Conservation (phyloP, 2,797 vertebrate genomes). For the Mormyrops boulengeri region DNA sequence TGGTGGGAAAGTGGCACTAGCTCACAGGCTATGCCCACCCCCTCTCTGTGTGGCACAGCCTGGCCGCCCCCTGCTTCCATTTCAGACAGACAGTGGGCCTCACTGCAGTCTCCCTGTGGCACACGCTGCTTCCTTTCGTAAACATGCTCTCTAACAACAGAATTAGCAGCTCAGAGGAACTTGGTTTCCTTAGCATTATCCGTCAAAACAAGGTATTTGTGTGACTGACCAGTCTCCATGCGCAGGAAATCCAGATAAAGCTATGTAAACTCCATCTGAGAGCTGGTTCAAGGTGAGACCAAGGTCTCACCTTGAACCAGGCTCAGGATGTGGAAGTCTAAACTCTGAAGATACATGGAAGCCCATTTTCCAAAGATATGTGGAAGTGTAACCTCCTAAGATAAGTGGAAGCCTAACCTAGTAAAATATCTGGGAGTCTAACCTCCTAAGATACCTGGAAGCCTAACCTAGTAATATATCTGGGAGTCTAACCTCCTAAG, state of each 20-base stretch:
- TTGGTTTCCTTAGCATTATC: neutral
- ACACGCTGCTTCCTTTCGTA: neutral
- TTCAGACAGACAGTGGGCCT: neutral
- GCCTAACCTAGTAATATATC: no score
- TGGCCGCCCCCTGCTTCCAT: neutral
- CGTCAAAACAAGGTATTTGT: neutral
- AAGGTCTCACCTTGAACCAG: slow-evolving; percentile 33
- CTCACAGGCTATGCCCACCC: neutral
- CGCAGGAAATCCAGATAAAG: slow-evolving; percentile 5
- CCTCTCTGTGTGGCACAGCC: neutral
- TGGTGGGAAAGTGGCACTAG: neutral
- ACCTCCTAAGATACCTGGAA: neutral
- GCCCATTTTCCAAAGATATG: neutral
- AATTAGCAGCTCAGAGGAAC: neutral
- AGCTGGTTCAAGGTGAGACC: slow-evolving; percentile 24
- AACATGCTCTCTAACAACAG: neutral
- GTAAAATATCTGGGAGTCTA: neutral
- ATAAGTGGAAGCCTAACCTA: neutral
- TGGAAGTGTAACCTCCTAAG: neutral
- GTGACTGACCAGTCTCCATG: neutral
- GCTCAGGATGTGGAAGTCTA: neutral
- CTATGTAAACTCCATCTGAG: neutral
- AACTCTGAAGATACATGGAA: neutral
- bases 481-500: neutral
- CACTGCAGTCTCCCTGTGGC: neutral